These are phyloP conservation scores for Archips xylosteana DNA, from an alignment of 2,888 invertebrate genomes.

Conservation along the genomic window DNA sequence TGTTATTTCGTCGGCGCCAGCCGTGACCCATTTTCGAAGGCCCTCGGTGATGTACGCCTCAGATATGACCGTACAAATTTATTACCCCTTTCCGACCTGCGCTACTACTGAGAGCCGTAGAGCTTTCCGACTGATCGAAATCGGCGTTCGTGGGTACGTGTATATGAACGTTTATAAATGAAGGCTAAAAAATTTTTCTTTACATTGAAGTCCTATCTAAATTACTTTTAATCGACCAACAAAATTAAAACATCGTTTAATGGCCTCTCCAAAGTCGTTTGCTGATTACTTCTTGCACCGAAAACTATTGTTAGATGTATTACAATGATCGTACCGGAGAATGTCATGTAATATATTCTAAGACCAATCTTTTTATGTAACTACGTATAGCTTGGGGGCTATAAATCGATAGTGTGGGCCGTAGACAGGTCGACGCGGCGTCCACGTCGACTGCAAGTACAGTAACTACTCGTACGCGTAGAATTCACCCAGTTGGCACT, in stretches of 20 bases:
- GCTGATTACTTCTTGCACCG: no score
- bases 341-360: slow-evolving; percentile 1
- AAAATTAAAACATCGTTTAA: no score
- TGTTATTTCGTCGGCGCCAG: slow-evolving; percentile 57
- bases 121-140: slow-evolving; percentile 33
- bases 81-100: slow-evolving; percentile 50
- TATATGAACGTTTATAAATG: background rate
- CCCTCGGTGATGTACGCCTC: slow-evolving; percentile 64
- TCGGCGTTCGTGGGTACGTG: background rate
- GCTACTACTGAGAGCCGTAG: slow-evolving; percentile 39
- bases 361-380: slow-evolving; percentile 1
- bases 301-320: background rate
- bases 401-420: slow-evolving; percentile 38
- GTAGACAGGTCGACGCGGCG: slow-evolving; percentile 37
- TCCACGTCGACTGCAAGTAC: slow-evolving; percentile 15
- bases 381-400: slow-evolving; percentile 12
- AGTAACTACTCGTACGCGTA: slow-evolving; percentile 34
- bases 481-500: slow-evolving; percentile 73
- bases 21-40: slow-evolving; percentile 71
- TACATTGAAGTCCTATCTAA: no score
- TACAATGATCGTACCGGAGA: background rate
- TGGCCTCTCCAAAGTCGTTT: no score
- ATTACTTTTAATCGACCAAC: no score
- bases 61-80: slow-evolving; percentile 64
- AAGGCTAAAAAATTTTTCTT: background rate